phyloP scores from a whole-genome alignment of 2,888 invertebrate genomes.

The Dendrolimus houi region DNA sequence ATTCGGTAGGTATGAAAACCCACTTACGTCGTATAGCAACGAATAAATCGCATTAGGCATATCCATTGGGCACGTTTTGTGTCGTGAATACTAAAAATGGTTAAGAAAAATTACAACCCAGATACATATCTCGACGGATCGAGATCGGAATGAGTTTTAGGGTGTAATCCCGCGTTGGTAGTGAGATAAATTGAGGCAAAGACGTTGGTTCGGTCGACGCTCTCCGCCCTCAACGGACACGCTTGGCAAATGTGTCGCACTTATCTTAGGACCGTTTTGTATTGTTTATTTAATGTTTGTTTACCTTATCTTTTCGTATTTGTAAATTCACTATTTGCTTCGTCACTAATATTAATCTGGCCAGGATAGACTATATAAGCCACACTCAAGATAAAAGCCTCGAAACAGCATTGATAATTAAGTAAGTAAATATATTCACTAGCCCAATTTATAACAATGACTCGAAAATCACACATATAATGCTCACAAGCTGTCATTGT shows the following conservation, averaged over 20 bases:
- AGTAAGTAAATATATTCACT: no score
- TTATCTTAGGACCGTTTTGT: slow-evolving; percentile 22
- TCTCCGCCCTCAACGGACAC: slow-evolving; percentile 25
- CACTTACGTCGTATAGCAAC: slow-evolving; percentile 10
- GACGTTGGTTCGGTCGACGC: slow-evolving; percentile 22
- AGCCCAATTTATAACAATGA: no score
- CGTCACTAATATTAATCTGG: no score
- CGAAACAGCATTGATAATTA: no score
- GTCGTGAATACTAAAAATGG: slow-evolving; percentile 49
- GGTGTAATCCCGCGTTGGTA: slow-evolving; percentile 42
- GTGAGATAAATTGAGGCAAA: slow-evolving; percentile 46
- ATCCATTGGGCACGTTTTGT: slow-evolving; percentile 37
- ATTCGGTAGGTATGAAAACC: not conserved
- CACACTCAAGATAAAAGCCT: no score
- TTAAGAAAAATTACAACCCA: slow-evolving; percentile 57
- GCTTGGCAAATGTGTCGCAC: slow-evolving; percentile 28
- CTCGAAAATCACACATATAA: no score
- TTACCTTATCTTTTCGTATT: slow-evolving; percentile 8
- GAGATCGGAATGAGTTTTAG: slow-evolving; percentile 43
- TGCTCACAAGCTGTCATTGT: no score
- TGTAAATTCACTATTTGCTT: not conserved
- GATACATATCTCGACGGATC: slow-evolving; percentile 49
- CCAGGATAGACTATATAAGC: no score
- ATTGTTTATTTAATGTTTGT: slow-evolving; percentile 16
- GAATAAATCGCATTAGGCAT: slow-evolving; percentile 39